Base-by-base conservation (phyloP, 1,140 invertebrate species). In the Lepidotrigona ventralis region DNA sequence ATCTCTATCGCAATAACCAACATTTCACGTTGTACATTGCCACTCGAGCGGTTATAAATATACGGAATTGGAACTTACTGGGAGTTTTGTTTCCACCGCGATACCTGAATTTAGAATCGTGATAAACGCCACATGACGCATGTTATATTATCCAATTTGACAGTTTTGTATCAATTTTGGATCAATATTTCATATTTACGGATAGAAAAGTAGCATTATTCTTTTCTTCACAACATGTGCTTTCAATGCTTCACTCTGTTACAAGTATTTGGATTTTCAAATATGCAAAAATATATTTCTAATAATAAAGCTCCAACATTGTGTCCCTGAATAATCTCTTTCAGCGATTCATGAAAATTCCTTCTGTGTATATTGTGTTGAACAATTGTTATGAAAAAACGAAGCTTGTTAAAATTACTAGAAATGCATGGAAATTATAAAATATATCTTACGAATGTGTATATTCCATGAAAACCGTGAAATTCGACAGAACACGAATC, bases 101-200 rank as follows among this genome's bases (percentile, higher is more conserved):
- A 70, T 70, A 70, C 64, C 29, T 56, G 15, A 17, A 70, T 56
- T 79, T 56, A 70, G 23, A 68, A 29, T 26, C 23, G n/a, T n/a
- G 21, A 66, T 54, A 17, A 70, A 64, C n/a, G 46, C 39, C 23
- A 26, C 29, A 17, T 46, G 66, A 58, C 53, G 33, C 33, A 21
- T 71, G n/a, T 70, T 79, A 79, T 56, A 56, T 79, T 79, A 71
- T 71, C 54, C 66, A 58, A 71, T 60, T 19, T 58, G 53, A 33
- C 77, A 33, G 4, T 33, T 33, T 33, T 33, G 33, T 33, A 33
- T 33, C 33, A 69, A 4, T 29, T 71, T 60, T 60, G n/a, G 51
- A 71, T 60, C 78, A 26, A 72, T 79, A 56, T 29, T 51, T 79
- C 68, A 46, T 60, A 70, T 69, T 79, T 54, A 78, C 21, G 29